Percentiles rank a stretch among this genome's conserved stretches.
These are phyloP conservation scores for Clarias fuscus DNA, from an alignment of 2,797 vertebrate genomes.

Conservation along the genomic window DNA sequence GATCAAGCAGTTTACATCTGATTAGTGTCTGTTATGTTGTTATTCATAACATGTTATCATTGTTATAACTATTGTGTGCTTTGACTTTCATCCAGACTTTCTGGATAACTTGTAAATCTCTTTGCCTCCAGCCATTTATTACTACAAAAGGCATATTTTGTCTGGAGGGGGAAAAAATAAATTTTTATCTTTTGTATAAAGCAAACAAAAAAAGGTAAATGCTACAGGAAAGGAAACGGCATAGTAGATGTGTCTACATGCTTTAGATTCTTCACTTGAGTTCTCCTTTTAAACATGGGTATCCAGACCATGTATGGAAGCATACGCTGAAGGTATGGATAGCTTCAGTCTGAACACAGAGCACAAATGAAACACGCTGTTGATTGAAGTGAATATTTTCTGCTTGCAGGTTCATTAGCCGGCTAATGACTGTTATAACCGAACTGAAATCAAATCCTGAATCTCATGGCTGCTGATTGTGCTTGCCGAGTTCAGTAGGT, in stretches of 20 bases:
- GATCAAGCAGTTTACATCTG: background rate
- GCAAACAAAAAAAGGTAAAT: background rate
- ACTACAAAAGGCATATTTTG: background rate
- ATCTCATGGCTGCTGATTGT: background rate
- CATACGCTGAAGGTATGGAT: conserved; percentile 17
- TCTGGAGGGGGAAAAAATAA: background rate
- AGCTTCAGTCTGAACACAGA: background rate
- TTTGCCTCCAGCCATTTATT: background rate
- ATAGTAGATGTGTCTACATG: background rate
- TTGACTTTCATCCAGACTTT: background rate
- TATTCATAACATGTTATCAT: background rate
- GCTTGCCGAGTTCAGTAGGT: background rate
- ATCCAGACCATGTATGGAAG: background rate
- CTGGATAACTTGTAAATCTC: background rate
- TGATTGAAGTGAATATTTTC: conserved; percentile 30
- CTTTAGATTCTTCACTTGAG: conserved; percentile 5
- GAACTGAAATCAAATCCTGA: conserved; percentile 19
- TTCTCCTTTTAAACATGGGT: conserved; percentile 23
- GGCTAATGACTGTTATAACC: conserved; percentile 20
- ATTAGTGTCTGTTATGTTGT: conserved; percentile 11
- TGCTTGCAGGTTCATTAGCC: conserved; percentile 10
- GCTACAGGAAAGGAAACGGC: background rate
- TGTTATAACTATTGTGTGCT: background rate
- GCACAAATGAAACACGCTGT: conserved; percentile 9
- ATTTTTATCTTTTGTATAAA: background rate